These are phyloP conservation scores for Rhineura floridana DNA, from an alignment of 2,113 vertebrate species.

Conservation along the genomic window DNA sequence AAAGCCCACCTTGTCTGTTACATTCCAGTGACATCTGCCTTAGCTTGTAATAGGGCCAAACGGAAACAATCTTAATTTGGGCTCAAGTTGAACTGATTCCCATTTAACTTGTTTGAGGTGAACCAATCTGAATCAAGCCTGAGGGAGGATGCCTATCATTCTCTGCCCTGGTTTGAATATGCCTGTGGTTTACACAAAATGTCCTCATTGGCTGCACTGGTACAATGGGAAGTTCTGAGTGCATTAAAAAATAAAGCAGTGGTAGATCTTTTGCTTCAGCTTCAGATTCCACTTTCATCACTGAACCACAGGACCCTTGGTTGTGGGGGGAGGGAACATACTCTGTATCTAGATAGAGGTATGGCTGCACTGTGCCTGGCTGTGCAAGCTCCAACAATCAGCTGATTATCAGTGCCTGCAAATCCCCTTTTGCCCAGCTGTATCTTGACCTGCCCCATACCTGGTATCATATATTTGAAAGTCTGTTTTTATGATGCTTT, in stretches of 20 bases:
- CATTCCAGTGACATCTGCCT: not conserved
- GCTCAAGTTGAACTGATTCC: not conserved
- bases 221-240: not conserved
- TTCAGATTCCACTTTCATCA: not conserved
- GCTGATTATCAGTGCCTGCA: no score
- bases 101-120: not conserved
- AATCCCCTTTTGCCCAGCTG: no score
- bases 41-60: not conserved
- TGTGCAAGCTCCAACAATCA: no score
- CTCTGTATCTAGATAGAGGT: slow-evolving; percentile 28
- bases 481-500: no score
- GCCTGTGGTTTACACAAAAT: not conserved
- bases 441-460: no score
- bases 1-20: not conserved
- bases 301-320: not conserved
- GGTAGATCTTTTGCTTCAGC: not conserved
- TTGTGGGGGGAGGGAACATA: no score
- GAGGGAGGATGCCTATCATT: not conserved
- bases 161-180: not conserved
- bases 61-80: not conserved
- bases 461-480: no score
- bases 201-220: not conserved
- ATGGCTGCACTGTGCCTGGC: no score
- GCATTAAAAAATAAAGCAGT: not conserved
- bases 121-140: not conserved